Evolutionary conservation across 2,888 invertebrate genomes (phyloP), one percentile per base, ranked within the genome.

Genomic region (Caenorhabditis doughertyi): DNA sequence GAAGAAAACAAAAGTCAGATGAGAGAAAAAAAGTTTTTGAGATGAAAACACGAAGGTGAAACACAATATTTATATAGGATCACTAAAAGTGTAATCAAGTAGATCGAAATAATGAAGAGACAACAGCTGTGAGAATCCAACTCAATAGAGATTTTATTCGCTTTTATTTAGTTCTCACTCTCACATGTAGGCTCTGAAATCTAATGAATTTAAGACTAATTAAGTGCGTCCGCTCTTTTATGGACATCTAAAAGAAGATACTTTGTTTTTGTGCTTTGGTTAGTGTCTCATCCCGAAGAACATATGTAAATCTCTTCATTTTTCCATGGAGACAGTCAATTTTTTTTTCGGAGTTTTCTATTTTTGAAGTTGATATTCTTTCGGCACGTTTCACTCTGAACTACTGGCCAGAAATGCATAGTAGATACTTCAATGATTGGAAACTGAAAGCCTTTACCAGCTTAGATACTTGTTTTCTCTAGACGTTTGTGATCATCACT

Each of bases 31-130:
- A 55, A 44, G 23, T 68, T 53, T 55, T 64, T 39, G 55, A 58
- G 13, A 51, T 21, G 51, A 65, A 49, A 65, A 65, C 51, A 51
- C 16, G 25, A 25, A 67, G 23, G 35, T 58, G 71, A 60, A 72
- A 72, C 72, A 72, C 51, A 72, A 72, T 72, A 58, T 71, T 60
- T 71, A 39, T 23, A 35, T 60, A 60, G 23, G 11, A 21, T 47
- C 32, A 51, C 29, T 65, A 60, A 71, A 70, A 70, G 70, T 70
- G 70, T 70, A 70, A 70, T 70, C 70, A 47, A 39, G 65, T 49
- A 32, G 49, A 32, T 44, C 7, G 67, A 67, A 53, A 55, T 39
- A 53, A 68, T 55, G 55, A 67, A 51, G 42, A 35, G 39, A 58
- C 70, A 56, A 47, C 70, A 56, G 56, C 47, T 56, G 70, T 23